Conservation (phyloP, 1,140 invertebrate genomes). For the Drosophila punjabiensis region DNA sequence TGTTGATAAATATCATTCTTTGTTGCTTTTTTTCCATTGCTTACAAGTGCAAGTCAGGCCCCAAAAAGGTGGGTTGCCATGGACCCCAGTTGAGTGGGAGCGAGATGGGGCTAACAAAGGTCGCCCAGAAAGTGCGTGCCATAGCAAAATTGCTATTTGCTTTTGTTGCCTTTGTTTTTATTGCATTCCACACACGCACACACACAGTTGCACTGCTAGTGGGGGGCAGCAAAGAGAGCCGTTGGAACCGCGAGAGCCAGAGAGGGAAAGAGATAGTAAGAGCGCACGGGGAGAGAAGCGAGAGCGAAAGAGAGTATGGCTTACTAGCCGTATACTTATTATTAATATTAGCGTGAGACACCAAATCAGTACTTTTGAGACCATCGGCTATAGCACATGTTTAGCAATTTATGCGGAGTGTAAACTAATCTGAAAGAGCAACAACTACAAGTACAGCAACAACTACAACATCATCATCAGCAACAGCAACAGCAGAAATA, state of each 20-base stretch:
- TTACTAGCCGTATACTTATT: slow-evolving; percentile 21
- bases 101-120: background rate
- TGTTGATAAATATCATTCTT: slow-evolving; percentile 51
- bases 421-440: slow-evolving; percentile 47
- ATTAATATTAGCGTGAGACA: slow-evolving; percentile 72
- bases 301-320: slow-evolving; percentile 12
- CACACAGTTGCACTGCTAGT: slow-evolving; percentile 3
- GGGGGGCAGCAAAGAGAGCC: slow-evolving; percentile 21
- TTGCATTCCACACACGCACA: slow-evolving; percentile 35
- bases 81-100: background rate
- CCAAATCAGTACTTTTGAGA: slow-evolving; percentile 71
- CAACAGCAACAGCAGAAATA: slow-evolving; percentile 32
- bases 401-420: slow-evolving; percentile 55
- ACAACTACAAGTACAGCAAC: slow-evolving; percentile 15
- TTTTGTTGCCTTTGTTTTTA: slow-evolving; percentile 36
- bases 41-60: slow-evolving; percentile 29
- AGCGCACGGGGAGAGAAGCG: slow-evolving; percentile 23
- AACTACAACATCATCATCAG: slow-evolving; percentile 15
- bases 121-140: slow-evolving; percentile 34
- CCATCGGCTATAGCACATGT: slow-evolving; percentile 70
- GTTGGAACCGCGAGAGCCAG: slow-evolving; percentile 9
- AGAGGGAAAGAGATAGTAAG: slow-evolving; percentile 17
- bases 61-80: slow-evolving; percentile 11
- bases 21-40: slow-evolving; percentile 15
- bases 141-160: slow-evolving; percentile 11